Base-by-base conservation (phyloP, 1,140 invertebrate species). In the Micrasema minimum region DNA sequence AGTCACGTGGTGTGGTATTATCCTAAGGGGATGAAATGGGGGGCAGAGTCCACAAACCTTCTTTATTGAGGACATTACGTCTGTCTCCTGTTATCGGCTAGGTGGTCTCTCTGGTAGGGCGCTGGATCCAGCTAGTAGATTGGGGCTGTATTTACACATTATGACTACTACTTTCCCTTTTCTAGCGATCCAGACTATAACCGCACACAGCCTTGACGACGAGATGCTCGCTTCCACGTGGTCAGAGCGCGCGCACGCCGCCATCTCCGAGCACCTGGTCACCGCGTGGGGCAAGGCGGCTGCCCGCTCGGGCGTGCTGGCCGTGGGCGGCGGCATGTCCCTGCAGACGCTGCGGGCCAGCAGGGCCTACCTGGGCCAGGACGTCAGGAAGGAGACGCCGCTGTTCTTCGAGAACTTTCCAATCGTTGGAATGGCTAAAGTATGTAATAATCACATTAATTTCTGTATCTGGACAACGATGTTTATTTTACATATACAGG, bases 311-410 rank as follows among this genome's bases (percentile, higher is more conserved):
- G 82, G 92, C 0, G 89, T 94, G 12, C 79, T 94, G 68, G 91
- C 93, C 74, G 77, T 94, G 45, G 92, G 92, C 0, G 92, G 93
- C 77, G 93, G 93, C 1, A 90, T 94, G 87, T 91, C 90, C 1
- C 79, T 92, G 9, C 81, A 89, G 1, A 93, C 92, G 0, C 75
- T 93, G 9, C 89, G 89, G 0, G 89, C 91, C 0, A 88, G 88
- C 10, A 82, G 92, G 55, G 89, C 91, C 26, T 85, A 87, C 23
- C 85, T 88, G 75, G 91, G 90, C 0, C 90, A 92, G 76, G 78
- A 81, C 0, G 41, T 79, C 2, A 89, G 85, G 31, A 91, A 94
- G 81, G 91, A 93, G 77, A 80, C 82, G 5, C 79, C 86, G 57
- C 86, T 93, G 16, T 84, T 85, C 38, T 94, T 92, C 76, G 93